Percentiles rank a stretch among this genome's conserved stretches.
phyloP scores from a whole-genome alignment of 2,797 vertebrate species.

The Echeneis naucrates region DNA sequence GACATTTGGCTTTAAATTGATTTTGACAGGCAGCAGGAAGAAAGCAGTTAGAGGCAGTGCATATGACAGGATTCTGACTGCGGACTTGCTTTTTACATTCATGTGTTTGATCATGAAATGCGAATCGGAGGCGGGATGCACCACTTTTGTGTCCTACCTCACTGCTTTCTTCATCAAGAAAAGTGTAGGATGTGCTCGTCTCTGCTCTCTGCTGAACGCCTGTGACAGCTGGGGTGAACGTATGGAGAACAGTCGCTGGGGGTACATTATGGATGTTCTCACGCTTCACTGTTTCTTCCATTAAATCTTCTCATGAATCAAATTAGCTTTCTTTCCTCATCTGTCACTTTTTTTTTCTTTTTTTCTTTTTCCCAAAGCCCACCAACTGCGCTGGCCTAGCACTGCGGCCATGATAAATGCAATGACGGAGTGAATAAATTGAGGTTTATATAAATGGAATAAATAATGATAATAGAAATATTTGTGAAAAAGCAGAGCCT shows the following conservation, averaged over 20 bases:
- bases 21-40: conserved; percentile 41
- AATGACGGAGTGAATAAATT: conserved; percentile 52
- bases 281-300: conserved; percentile 80
- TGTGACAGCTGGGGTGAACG: conserved; percentile 72
- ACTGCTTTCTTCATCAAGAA: conserved; percentile 28
- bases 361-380: conserved; percentile 37
- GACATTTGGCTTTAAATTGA: conserved; percentile 52
- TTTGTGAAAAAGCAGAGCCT: conserved; percentile 36
- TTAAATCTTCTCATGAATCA: conserved; percentile 85
- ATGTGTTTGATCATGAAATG: conserved; percentile 42
- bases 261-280: conserved; percentile 76
- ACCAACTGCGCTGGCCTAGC: conserved; percentile 23
- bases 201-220: conserved; percentile 44
- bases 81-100: neutral
- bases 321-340: conserved; percentile 76
- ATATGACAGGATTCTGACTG: conserved; percentile 49
- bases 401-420: conserved; percentile 56
- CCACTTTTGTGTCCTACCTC: neutral
- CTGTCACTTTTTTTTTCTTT: conserved; percentile 57
- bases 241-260: conserved; percentile 62
- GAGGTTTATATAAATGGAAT: conserved; percentile 58
- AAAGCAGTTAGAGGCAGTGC: conserved; percentile 32
- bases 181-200: conserved; percentile 31
- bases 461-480: conserved; percentile 48
- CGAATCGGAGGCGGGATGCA: conserved; percentile 14